Evolutionary conservation across 2,888 invertebrate genomes (phyloP).

Genomic region (Eupithecia pulchellata): DNA sequence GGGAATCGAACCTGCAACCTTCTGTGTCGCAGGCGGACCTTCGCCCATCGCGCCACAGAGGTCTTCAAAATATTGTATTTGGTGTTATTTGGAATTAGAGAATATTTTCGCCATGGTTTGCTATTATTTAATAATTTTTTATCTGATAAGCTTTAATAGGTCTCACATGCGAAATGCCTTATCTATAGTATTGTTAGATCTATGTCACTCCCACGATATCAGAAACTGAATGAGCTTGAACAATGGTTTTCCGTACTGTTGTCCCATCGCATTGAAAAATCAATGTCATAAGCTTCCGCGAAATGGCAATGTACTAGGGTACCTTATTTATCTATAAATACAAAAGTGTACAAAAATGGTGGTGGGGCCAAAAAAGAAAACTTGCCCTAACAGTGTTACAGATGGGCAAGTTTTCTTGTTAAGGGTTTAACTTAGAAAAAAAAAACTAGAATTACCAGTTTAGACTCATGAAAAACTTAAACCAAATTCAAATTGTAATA

Average conservation of each 20-base stretch:
- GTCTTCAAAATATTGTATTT: no score
- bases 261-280: constrained; percentile 25
- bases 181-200: not conserved
- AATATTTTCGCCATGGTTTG: no score
- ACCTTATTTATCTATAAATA: not conserved
- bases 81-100: no score
- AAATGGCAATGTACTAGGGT: constrained; percentile 1
- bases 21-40: constrained; percentile 12
- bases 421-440: no score
- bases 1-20: constrained; percentile 23
- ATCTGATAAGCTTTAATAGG: not conserved
- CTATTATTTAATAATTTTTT: not conserved
- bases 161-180: not conserved
- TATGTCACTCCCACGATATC: constrained; percentile 22
- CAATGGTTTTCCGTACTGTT: constrained; percentile 24
- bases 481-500: no score
- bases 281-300: constrained; percentile 24
- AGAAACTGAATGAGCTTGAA: constrained; percentile 13
- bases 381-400: no score
- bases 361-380: not conserved
- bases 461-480: no score
- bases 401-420: no score
- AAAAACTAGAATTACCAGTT: no score
- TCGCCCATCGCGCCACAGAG: constrained; percentile 11
- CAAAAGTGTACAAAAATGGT: no score